Percentiles rank a stretch among this genome's conserved stretches.
Conservation (phyloP, 2,797 vertebrate genomes). For the Tangara arthus region DNA sequence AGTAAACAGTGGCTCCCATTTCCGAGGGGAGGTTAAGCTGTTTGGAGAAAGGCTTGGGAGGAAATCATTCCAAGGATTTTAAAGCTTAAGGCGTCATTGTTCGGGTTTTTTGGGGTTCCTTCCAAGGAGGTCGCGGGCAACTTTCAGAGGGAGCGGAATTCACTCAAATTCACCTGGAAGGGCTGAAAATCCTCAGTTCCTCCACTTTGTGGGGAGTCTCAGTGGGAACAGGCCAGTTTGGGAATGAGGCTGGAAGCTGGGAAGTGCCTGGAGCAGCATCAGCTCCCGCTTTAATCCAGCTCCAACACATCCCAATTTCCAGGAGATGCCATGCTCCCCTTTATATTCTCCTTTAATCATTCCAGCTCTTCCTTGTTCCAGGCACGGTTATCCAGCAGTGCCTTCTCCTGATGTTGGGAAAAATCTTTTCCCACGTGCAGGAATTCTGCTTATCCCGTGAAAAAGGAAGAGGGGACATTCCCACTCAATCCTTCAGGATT, state of each 20-base stretch:
- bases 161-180: not conserved
- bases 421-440: not conserved
- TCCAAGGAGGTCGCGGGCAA: not conserved
- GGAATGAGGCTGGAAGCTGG: not conserved
- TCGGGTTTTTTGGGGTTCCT: not conserved
- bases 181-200: not conserved
- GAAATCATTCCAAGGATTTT: conserved; percentile 66
- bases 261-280: fast-evolving
- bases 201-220: not conserved
- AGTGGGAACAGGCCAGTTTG: fast-evolving
- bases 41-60: conserved; percentile 69
- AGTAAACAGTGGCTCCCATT: conserved; percentile 66
- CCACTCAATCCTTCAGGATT: not conserved
- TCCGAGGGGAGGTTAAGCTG: conserved; percentile 63
- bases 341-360: not conserved
- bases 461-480: not conserved
- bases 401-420: not conserved
- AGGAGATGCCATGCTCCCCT: not conserved
- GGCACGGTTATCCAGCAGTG: not conserved
- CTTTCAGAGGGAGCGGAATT: not conserved
- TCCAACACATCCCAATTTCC: not conserved
- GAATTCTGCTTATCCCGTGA: not conserved
- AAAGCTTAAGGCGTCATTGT: conserved; percentile 15
- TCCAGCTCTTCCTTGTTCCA: not conserved
- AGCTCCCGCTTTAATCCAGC: not conserved